Base-by-base conservation (phyloP, 2,113 vertebrate species). In the Lota lota region DNA sequence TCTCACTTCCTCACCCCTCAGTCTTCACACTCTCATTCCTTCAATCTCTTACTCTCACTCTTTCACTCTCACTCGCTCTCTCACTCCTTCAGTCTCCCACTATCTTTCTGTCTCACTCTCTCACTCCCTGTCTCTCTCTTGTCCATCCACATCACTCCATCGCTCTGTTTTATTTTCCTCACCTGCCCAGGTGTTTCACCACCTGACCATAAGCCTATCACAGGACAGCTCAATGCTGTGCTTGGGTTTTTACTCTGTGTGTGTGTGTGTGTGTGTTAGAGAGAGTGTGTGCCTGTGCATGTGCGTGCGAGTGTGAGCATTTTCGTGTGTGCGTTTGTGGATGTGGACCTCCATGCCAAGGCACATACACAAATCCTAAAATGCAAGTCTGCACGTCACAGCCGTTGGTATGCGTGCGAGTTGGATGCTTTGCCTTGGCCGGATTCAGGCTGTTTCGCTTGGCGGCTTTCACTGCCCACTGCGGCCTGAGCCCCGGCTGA, bases 401-500 rank as follows among this genome's bases (percentile, higher is more conserved):
- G 40, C 33, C 58, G 8, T 47, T 10, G 6, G 61, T 65, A 63
- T 18, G 0, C 24, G 1, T 54, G 21, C 47, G 12, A 20, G 28
- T 68, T 3, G 24, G 64, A 76, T 78, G 80, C 57, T 78, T 78
- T 62, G 74, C 61, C 72, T 84, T 77, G 73, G 51, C n/a, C n/a
- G n/a, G n/a, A n/a, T n/a, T n/a, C n/a, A n/a, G n/a, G n/a, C 28
- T 33, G 28, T 33, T 33, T 33, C 7, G 28, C 28, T 33, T 33
- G 28, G 28, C 28, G 28, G 4, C 28, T 4, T 33, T 33, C 4
- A 33, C 28, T 1, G 28, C 28, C 28, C 28, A 6, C 28, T 77
- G 64, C 61, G 68, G 70, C 74, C 61, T 69, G 47, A 83, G 68
- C 50, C 81, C 77, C 75, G 71, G 82, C 70, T 74, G 71, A 64